Conservation (phyloP, 2,113 vertebrate genomes). For the Psilopogon haemacephalus region DNA sequence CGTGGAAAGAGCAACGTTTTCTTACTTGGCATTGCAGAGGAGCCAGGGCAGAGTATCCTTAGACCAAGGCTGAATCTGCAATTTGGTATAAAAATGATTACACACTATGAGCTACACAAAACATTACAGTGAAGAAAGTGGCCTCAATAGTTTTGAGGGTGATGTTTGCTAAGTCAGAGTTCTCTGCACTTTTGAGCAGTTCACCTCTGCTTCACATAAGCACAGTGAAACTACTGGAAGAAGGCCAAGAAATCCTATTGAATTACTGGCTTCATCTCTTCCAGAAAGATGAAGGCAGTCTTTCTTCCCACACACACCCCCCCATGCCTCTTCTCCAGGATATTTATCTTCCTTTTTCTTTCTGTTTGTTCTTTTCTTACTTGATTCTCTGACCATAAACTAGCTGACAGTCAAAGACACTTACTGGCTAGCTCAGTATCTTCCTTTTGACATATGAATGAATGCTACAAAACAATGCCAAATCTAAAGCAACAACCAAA, state of each 20-base stretch:
- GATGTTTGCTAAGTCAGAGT: neutral
- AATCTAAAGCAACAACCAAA: neutral
- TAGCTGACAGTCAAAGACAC: neutral
- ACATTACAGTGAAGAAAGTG: neutral
- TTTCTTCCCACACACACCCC: neutral
- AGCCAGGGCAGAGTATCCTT: neutral
- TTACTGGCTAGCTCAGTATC: neutral
- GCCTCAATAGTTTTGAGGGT: neutral
- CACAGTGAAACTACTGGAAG: neutral
- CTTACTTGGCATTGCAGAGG: neutral
- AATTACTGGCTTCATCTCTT: neutral
- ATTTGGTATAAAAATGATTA: neutral
- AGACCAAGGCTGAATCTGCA: neutral
- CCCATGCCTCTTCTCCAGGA: neutral
- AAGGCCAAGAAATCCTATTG: neutral
- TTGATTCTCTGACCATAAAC: neutral
- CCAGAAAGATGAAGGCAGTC: neutral
- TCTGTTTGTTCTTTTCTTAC: neutral
- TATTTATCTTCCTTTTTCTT: neutral
- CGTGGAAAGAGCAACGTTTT: neutral
- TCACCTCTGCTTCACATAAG: neutral
- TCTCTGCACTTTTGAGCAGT: neutral
- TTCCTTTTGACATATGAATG: neutral
- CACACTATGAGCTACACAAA: fast-evolving
- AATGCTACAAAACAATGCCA: fast-evolving